Conservation (phyloP, 2,113 vertebrate genomes). For the Rhadina sibilatrix region DNA sequence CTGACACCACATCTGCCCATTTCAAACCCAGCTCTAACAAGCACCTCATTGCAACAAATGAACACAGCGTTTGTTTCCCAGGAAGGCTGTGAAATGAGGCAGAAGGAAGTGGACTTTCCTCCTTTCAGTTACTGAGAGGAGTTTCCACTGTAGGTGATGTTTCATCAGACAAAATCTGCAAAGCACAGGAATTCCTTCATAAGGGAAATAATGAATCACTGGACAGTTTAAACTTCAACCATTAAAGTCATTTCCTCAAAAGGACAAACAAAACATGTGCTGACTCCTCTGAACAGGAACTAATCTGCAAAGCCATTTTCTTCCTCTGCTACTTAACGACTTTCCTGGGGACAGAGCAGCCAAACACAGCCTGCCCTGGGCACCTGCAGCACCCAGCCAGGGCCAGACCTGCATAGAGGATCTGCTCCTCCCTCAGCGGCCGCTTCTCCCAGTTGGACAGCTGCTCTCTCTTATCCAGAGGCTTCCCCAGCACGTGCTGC, state of each 20-base stretch:
- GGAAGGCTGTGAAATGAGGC: slow-evolving; percentile 35
- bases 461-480: slow-evolving; percentile 86
- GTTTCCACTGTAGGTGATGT: slow-evolving; percentile 33
- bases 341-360: background rate
- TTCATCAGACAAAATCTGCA: slow-evolving; percentile 50
- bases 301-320: slow-evolving; percentile 13
- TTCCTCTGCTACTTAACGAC: background rate
- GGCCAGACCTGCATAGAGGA: slow-evolving; percentile 83
- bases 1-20: background rate
- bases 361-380: background rate
- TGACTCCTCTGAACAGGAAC: slow-evolving; percentile 17
- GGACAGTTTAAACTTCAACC: slow-evolving; percentile 34
- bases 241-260: background rate
- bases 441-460: slow-evolving; percentile 89
- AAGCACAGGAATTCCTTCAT: slow-evolving; percentile 41
- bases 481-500: slow-evolving; percentile 81
- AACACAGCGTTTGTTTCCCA: background rate
- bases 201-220: slow-evolving; percentile 49
- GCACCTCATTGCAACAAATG: background rate
- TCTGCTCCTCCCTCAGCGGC: slow-evolving; percentile 81
- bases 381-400: background rate
- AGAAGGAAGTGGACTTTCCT: slow-evolving; percentile 57
- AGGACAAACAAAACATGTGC: slow-evolving; percentile 7
- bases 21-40: background rate
- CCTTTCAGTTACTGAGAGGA: background rate